A percentile compares a stretch with the other conserved stretches of the same genome.
These are phyloP conservation scores for Papilio xuthus DNA, from an alignment of 1,140 invertebrate species.

Conservation along the genomic window DNA sequence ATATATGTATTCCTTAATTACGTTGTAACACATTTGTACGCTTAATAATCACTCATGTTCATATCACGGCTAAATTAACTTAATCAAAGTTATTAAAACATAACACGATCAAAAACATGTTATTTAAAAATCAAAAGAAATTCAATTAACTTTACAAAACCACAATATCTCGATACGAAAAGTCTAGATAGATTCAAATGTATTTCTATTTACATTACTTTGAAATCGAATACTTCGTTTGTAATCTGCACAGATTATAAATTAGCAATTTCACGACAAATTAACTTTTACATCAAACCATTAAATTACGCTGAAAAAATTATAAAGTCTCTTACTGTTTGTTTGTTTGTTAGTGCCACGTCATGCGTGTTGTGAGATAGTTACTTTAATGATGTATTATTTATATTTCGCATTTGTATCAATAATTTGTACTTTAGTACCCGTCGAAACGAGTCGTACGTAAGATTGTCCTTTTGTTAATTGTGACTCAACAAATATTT, in stretches of 20 bases:
- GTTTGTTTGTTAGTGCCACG: slow-evolving; percentile 14
- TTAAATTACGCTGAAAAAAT: slow-evolving; percentile 36
- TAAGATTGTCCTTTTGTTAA: slow-evolving; percentile 18
- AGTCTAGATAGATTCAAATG: neutral
- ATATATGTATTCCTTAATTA: neutral
- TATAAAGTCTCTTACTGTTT: slow-evolving; percentile 19
- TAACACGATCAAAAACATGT: neutral
- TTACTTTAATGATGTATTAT: slow-evolving; percentile 27
- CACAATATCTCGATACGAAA: neutral
- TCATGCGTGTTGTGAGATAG: slow-evolving; percentile 27
- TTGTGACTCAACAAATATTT: no score
- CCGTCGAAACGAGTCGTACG: slow-evolving; percentile 30
- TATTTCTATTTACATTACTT: slow-evolving; percentile 7
- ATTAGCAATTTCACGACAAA: slow-evolving; percentile 65
- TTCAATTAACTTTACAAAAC: slow-evolving; percentile 5
- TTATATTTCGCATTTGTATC: slow-evolving; percentile 20
- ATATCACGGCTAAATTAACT: slow-evolving; percentile 3
- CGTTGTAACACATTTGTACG: neutral
- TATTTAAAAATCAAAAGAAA: slow-evolving; percentile 13
- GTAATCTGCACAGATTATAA: slow-evolving; percentile 37
- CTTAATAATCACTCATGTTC: neutral
- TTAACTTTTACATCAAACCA: slow-evolving; percentile 44
- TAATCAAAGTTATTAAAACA: slow-evolving; percentile 3
- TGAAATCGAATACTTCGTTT: slow-evolving; percentile 9
- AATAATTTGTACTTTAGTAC: slow-evolving; percentile 20